Percentiles rank a stretch among this genome's conserved stretches.
These are phyloP conservation scores for Cephalopholis sonnerati DNA, from an alignment of 2,113 vertebrate species.

Conservation along the genomic window DNA sequence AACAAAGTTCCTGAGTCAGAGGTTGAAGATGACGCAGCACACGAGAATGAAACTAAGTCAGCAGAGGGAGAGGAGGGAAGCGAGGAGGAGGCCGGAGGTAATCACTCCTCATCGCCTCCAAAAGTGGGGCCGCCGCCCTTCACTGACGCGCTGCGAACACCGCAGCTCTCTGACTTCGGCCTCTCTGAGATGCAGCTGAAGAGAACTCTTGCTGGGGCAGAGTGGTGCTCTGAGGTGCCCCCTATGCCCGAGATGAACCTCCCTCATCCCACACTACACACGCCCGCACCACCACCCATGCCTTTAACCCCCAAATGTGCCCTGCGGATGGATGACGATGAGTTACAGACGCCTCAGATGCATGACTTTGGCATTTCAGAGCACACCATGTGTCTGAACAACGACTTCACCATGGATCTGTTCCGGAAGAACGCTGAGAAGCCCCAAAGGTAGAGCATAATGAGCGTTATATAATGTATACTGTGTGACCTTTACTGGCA, in stretches of 20 bases:
- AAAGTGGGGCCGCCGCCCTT: slow-evolving; percentile 29
- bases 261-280: slow-evolving; percentile 45
- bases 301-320: slow-evolving; percentile 88
- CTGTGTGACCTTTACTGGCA: neutral
- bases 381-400: slow-evolving; percentile 89
- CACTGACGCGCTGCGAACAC: slow-evolving; percentile 75
- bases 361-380: slow-evolving; percentile 91
- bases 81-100: slow-evolving; percentile 30
- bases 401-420: slow-evolving; percentile 92
- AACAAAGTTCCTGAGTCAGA: slow-evolving; percentile 36
- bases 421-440: slow-evolving; percentile 79
- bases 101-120: neutral
- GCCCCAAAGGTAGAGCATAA: slow-evolving; percentile 71
- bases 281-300: slow-evolving; percentile 18
- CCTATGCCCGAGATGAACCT: slow-evolving; percentile 66
- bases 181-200: slow-evolving; percentile 87
- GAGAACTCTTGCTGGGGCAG: slow-evolving; percentile 57
- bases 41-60: slow-evolving; percentile 35
- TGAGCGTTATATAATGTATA: neutral
- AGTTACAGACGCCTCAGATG: slow-evolving; percentile 85
- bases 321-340: slow-evolving; percentile 86
- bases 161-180: slow-evolving; percentile 92
- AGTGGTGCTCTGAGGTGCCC: slow-evolving; percentile 32
- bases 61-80: slow-evolving; percentile 20
- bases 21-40: slow-evolving; percentile 17